Conservation (phyloP, 2,113 vertebrate species). For the Lophius piscatorius region DNA sequence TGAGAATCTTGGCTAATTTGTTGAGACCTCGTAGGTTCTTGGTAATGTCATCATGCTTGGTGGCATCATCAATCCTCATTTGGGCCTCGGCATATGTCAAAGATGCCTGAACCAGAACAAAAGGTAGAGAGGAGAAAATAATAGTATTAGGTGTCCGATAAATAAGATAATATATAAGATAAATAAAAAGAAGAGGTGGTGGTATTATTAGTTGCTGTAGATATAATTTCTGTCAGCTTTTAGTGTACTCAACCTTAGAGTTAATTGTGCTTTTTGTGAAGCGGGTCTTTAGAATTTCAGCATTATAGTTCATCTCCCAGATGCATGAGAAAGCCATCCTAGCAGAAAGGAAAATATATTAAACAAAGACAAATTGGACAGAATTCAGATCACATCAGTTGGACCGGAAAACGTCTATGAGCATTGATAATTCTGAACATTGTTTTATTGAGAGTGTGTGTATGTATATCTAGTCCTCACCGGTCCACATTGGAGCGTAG, state of each 20-base stretch:
- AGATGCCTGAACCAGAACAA: constrained; percentile 83
- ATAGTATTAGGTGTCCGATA: no score
- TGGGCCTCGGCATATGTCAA: constrained; percentile 97
- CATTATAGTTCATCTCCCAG: constrained; percentile 93
- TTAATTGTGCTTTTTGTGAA: constrained; percentile 97
- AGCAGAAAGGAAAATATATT: background rate
- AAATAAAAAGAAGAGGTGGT: background rate
- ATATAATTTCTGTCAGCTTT: background rate
- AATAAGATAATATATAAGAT: background rate
- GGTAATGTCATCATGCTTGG: constrained; percentile 89
- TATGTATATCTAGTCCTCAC: constrained; percentile 64
- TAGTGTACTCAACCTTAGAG: constrained; percentile 88
- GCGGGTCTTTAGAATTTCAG: constrained; percentile 89
- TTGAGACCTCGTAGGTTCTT: constrained; percentile 90
- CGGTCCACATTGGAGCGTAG: constrained; percentile 92
- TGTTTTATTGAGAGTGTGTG: background rate
- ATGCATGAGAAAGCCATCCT: constrained; percentile 97
- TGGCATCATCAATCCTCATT: constrained; percentile 92
- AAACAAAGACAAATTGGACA: background rate
- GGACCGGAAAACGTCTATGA: background rate
- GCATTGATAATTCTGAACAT: background rate
- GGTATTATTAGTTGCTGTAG: background rate
- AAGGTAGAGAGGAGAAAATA: background rate
- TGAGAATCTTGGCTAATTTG: constrained; percentile 93
- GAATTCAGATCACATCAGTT: background rate